Conservation (phyloP, 1,140 invertebrate genomes). For the Metaphire vulgaris region DNA sequence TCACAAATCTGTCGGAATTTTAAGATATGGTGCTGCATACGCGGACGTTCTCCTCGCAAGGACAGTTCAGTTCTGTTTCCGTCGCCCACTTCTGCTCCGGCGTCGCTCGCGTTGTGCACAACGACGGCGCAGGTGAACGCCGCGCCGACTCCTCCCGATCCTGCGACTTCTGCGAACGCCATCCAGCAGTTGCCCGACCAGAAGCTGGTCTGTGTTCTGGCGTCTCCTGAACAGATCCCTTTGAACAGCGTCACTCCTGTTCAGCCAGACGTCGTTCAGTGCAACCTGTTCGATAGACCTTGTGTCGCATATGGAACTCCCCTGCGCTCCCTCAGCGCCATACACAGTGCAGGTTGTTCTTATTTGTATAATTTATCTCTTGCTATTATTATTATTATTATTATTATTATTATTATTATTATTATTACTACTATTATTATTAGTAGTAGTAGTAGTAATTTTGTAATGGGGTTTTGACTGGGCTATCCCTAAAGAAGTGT, state of each 20-base stretch:
- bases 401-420: too few species aligned
- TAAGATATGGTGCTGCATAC: neutral
- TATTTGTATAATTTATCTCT: too few species aligned
- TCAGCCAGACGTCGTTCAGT: neutral
- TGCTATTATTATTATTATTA: too few species aligned
- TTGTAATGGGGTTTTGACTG: too few species aligned
- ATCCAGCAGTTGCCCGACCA: neutral
- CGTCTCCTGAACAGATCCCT: neutral
- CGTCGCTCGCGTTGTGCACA: too few species aligned
- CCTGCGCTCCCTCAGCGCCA: neutral
- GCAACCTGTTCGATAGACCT: neutral
- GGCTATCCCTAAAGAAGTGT: too few species aligned
- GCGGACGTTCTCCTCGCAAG: neutral
- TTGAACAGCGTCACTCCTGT: neutral
- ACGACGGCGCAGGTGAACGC: too few species aligned
- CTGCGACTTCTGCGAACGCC: neutral
- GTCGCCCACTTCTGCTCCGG: neutral
- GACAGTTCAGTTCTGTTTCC: neutral
- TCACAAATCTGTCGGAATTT: neutral
- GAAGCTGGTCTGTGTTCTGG: neutral
- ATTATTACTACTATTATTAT: too few species aligned
- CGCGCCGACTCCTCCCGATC: neutral
- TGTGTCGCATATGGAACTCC: neutral
- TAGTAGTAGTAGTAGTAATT: too few species aligned
- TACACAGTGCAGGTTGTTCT: neutral